Base-by-base conservation (phyloP, 2,113 vertebrate species). In the Oncorhynchus nerka region DNA sequence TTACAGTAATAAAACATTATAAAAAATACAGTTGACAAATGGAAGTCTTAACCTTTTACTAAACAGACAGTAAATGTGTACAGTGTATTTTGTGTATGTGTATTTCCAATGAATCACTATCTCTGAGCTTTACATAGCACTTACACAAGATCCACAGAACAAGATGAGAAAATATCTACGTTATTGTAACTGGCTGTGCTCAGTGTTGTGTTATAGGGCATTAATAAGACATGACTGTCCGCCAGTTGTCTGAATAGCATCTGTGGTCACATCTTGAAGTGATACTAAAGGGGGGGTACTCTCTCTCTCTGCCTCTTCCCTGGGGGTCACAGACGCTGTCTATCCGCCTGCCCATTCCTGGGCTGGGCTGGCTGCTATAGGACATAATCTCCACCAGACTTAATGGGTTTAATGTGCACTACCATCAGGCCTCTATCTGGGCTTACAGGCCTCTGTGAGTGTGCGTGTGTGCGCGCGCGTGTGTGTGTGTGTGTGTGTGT, bases 341-440 rank as follows among this genome's bases (percentile, higher is more conserved):
- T 30, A 9, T 45, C 39, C 9, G 39, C 39, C 39, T 45, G 73
- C 55, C 45, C 26, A 65, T 82, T 89, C 80, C 83, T 68, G 72
- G 81, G 77, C n/a, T 81, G 82, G 74, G 39, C 39, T 45, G 39
- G 39, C 39, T 45, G 39, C 73, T 83, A 71, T 80, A 77, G 77
- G 75, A 81, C 80, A 86, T 91, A 90, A 92, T 91, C 90, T 89
- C 80, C 73, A 75, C 83, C 80, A 66, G 82, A 86, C 75, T 81
- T 90, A 92, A 90, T 90, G 85, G 90, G 86, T 88, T 93, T 92
- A 92, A 87, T 88, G 88, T 83, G 89, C 85, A 91, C 84, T 86
- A 90, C 73, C 75, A 45, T 11, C 39, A 79, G 88, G 85, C 79
- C 76, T 86, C 84, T 45, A 45, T 45, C 39, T 76, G 75, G 83